Evolutionary conservation across 2,113 vertebrate species (phyloP).

Genomic region (Callorhinus ursinus): DNA sequence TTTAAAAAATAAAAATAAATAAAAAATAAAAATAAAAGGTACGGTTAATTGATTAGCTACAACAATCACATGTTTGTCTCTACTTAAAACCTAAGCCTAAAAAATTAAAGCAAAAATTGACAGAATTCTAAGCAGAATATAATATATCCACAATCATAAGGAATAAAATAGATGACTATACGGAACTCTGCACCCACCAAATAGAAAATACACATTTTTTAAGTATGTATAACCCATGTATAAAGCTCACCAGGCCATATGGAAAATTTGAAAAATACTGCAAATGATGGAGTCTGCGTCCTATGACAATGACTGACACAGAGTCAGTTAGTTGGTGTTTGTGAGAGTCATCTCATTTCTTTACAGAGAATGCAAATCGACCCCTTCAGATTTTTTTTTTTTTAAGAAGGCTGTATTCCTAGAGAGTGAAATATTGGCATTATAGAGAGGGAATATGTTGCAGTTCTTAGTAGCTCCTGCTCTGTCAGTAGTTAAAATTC

Average conservation of each 20-base stretch:
- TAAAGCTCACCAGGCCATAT: not conserved
- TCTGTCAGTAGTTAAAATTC: not conserved
- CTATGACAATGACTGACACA: not conserved
- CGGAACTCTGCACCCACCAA: not conserved
- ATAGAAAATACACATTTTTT: not conserved
- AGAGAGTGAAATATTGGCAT: constrained; percentile 6
- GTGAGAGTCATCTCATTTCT: constrained; percentile 10
- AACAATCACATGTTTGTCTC: not conserved
- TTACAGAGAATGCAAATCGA: not conserved
- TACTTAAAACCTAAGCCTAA: not conserved
- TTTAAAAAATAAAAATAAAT: not conserved
- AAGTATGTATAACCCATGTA: not conserved
- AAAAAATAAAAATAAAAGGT: not conserved
- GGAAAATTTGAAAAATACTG: not conserved
- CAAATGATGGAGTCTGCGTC: not conserved
- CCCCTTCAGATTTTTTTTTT: not conserved
- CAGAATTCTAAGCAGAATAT: constrained; percentile 29
- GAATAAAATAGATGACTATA: not conserved
- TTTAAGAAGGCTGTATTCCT: not conserved
- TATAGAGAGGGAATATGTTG: not conserved
- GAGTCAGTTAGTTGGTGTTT: not conserved
- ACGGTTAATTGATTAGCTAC: not conserved
- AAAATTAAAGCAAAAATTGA: not conserved
- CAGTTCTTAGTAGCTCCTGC: not conserved
- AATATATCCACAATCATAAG: not conserved